Conservation (phyloP, 2,797 vertebrate genomes). For the Gallinago nigripennis region DNA sequence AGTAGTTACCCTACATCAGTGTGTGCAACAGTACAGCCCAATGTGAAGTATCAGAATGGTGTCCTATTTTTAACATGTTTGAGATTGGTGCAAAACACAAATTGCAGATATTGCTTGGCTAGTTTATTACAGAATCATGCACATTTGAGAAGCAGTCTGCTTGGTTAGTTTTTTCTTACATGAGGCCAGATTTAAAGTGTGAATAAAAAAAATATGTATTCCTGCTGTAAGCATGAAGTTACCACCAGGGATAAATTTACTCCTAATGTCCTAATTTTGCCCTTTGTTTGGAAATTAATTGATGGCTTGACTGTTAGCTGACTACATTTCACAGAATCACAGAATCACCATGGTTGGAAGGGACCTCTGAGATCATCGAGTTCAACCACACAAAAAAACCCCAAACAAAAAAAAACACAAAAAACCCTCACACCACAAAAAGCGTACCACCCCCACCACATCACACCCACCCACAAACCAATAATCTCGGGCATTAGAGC, state of each 20-base stretch:
- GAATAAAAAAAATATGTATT: neutral
- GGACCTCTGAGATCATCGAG: no score
- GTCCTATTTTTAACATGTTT: neutral
- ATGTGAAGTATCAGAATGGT: neutral
- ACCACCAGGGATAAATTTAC: neutral
- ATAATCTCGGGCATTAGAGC: no score
- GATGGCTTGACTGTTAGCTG: neutral
- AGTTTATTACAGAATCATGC: neutral
- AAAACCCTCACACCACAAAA: no score
- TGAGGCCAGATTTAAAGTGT: neutral
- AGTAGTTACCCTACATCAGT: neutral
- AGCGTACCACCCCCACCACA: no score
- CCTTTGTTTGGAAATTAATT: slow-evolving; percentile 30
- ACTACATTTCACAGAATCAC: neutral
- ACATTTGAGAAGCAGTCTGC: neutral
- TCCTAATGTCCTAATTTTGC: neutral
- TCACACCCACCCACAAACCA: no score
- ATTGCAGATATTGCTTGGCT: neutral
- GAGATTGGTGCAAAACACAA: neutral
- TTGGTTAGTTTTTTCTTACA: neutral
- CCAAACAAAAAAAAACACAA: no score
- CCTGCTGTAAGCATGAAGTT: neutral
- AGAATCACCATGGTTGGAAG: no score
- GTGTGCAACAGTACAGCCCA: neutral
- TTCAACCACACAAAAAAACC: no score